Conservation (phyloP, 2,888 invertebrate genomes). For the Diplazon laetatorius region DNA sequence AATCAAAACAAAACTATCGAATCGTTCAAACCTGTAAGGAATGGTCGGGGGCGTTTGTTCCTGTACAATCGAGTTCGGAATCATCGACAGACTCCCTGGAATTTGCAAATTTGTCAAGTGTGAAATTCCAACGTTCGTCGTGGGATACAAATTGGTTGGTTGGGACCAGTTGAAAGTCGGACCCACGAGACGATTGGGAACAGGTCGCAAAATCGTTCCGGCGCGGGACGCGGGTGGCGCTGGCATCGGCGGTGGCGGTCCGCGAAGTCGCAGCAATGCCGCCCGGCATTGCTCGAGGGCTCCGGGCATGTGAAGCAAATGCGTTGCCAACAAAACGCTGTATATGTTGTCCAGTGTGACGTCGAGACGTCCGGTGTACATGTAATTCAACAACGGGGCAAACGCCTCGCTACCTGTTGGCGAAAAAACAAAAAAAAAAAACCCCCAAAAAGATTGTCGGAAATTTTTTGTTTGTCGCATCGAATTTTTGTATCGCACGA, state of each 20-base stretch:
- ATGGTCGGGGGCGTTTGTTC: conserved; percentile 39
- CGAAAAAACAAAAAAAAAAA: conserved; percentile 9
- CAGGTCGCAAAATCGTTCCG: conserved; percentile 75
- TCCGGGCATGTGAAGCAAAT: conserved; percentile 89
- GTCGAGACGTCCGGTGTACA: conserved; percentile 90
- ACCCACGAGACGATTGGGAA: conserved; percentile 78
- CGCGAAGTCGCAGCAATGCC: conserved; percentile 85
- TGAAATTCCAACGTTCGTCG: conserved; percentile 73
- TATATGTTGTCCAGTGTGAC: conserved; percentile 88
- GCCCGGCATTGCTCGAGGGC: conserved; percentile 87
- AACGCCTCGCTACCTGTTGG: conserved; percentile 83
- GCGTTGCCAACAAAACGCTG: conserved; percentile 88
- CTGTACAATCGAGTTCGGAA: conserved; percentile 67
- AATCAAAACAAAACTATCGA: too few species aligned
- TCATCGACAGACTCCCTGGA: conserved; percentile 72
- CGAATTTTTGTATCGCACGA: too few species aligned
- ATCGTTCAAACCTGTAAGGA: conserved; percentile 50
- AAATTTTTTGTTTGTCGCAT: too few species aligned
- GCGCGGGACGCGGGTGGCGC: conserved; percentile 68
- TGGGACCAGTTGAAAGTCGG: conserved; percentile 77
- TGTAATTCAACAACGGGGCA: conserved; percentile 88
- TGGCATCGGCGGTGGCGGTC: conserved; percentile 76
- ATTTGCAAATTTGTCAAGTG: conserved; percentile 77
- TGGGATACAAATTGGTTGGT: conserved; percentile 67
- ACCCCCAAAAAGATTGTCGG: too few species aligned